Percentiles rank a stretch among this genome's conserved stretches.
Conservation (phyloP, 2,113 vertebrate species). For the Zosterops japonicus region DNA sequence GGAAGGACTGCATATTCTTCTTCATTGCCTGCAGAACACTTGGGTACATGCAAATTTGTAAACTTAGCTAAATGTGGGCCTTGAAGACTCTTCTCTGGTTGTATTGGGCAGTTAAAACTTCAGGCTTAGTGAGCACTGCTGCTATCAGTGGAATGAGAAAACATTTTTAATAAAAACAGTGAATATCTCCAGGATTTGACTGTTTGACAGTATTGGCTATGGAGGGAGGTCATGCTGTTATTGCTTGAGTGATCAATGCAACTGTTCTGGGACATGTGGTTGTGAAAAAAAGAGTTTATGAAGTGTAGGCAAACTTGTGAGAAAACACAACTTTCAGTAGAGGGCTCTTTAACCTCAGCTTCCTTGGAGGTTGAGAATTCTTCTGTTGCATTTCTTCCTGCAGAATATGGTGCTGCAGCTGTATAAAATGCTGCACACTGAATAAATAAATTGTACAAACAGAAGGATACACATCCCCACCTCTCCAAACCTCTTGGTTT, state of each 20-base stretch:
- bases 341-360: background rate
- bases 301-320: background rate
- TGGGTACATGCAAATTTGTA: background rate
- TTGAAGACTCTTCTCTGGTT: background rate
- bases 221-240: background rate
- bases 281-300: background rate
- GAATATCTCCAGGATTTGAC: background rate
- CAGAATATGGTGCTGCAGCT: background rate
- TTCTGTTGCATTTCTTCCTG: background rate
- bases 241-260: background rate
- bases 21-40: background rate
- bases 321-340: background rate
- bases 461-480: background rate
- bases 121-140: background rate
- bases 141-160: background rate
- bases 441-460: background rate
- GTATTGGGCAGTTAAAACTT: background rate
- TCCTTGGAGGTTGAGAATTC: background rate
- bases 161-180: background rate
- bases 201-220: background rate
- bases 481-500: background rate
- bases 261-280: background rate
- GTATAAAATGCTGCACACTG: background rate
- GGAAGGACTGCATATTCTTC: background rate
- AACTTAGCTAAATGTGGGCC: background rate